These are phyloP conservation scores for Deroplatys truncata DNA, from an alignment of 2,888 invertebrate species.

Conservation along the genomic window DNA sequence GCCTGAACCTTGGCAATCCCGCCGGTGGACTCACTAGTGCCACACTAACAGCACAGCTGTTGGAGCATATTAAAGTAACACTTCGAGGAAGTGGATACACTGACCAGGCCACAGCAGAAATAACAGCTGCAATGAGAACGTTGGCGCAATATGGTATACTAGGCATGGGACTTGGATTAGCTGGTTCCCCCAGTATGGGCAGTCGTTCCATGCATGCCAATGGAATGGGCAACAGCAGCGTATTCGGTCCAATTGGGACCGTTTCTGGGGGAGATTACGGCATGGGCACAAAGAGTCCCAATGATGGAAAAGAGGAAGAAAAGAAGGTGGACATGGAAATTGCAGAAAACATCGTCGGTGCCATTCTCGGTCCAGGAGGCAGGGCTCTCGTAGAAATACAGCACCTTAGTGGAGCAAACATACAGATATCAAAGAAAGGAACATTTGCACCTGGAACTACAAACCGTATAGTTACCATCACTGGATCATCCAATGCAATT, in stretches of 20 bases:
- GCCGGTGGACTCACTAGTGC: conserved; percentile 59
- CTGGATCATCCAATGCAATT: conserved; percentile 84
- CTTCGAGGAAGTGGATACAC: conserved; percentile 86
- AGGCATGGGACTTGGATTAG: conserved; percentile 60
- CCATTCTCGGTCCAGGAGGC: conserved; percentile 95
- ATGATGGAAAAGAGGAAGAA: conserved; percentile 72
- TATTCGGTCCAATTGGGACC: conserved; percentile 81
- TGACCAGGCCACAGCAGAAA: conserved; percentile 84
- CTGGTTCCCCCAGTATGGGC: conserved; percentile 41
- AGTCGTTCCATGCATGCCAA: conserved; percentile 43
- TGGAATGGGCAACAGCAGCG: conserved; percentile 42
- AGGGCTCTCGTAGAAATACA: conserved; percentile 96
- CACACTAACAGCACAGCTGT: conserved; percentile 72
- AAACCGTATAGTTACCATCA: conserved; percentile 95
- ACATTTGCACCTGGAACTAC: conserved; percentile 95
- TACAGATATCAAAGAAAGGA: conserved; percentile 98
- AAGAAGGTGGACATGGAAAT: conserved; percentile 88
- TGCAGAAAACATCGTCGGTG: conserved; percentile 88
- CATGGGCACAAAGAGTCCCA: conserved; percentile 75
- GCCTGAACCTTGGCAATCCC: conserved; percentile 60
- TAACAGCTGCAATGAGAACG: conserved; percentile 84
- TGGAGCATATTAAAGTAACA: conserved; percentile 87
- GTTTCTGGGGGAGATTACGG: conserved; percentile 58
- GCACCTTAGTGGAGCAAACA: conserved; percentile 94
- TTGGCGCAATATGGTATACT: conserved; percentile 82